A percentile compares a stretch with the other conserved stretches of the same genome.
These are phyloP conservation scores for Mechanitis mazaeus DNA, from an alignment of 2,888 invertebrate genomes.

Conservation along the genomic window DNA sequence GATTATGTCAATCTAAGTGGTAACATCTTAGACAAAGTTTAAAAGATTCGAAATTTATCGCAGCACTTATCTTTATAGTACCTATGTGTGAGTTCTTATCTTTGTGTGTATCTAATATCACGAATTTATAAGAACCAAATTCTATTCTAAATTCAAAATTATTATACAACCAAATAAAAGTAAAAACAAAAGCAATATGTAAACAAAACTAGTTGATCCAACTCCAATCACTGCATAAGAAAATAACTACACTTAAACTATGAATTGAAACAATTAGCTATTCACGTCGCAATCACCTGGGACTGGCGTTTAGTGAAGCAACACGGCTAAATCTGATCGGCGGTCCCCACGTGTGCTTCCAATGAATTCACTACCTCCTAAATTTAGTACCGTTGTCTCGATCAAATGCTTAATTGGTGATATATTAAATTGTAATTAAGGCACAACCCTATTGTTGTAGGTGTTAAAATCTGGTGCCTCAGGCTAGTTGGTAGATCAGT, in stretches of 20 bases:
- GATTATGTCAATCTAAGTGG: conserved; percentile 22
- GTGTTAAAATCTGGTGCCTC: conserved; percentile 53
- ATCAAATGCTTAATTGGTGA: conserved; percentile 71
- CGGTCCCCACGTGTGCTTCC: conserved; percentile 21
- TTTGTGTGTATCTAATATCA: too few species aligned
- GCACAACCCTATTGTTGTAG: conserved; percentile 57
- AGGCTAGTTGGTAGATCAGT: conserved; percentile 40
- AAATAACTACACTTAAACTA: conserved; percentile 30
- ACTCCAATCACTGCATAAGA: conserved; percentile 24
- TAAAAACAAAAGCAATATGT: neutral
- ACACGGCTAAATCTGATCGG: conserved; percentile 34
- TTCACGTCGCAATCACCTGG: conserved; percentile 42
- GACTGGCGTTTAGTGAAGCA: conserved; percentile 39
- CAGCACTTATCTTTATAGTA: too few species aligned
- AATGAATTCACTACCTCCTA: conserved; percentile 34
- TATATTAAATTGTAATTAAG: conserved; percentile 75
- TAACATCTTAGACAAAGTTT: conserved; percentile 25
- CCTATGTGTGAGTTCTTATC: too few species aligned
- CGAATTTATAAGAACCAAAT: too few species aligned
- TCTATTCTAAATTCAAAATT: too few species aligned
- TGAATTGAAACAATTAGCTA: conserved; percentile 40
- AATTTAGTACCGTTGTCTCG: conserved; percentile 51
- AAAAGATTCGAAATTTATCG: conserved; percentile 18
- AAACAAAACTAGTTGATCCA: conserved; percentile 15
- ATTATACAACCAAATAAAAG: neutral